These are phyloP conservation scores for Neocrepidodera transversa DNA, from an alignment of 2,888 invertebrate genomes.

Conservation along the genomic window DNA sequence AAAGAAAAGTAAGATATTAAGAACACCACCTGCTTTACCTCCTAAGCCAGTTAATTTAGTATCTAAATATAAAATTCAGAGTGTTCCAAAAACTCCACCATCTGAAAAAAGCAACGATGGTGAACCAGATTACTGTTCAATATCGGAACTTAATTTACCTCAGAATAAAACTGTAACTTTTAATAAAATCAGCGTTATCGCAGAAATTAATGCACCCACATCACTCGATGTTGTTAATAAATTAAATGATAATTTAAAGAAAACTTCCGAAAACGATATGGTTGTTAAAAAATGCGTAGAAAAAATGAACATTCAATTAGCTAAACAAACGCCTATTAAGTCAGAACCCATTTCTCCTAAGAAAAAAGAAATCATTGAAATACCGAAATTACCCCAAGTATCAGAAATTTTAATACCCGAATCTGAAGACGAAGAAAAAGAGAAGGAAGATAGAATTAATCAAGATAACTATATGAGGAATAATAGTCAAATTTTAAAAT, in stretches of 20 bases:
- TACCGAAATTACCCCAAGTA: slow-evolving; percentile 77
- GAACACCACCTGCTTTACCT: slow-evolving; percentile 77
- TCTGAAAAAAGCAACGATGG: slow-evolving; percentile 46
- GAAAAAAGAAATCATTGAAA: slow-evolving; percentile 67
- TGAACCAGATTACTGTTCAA: slow-evolving; percentile 80
- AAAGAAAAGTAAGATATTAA: slow-evolving; percentile 64
- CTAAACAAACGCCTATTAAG: slow-evolving; percentile 53
- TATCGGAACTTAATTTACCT: slow-evolving; percentile 72
- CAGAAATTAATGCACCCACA: slow-evolving; percentile 54
- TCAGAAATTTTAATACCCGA: slow-evolving; percentile 77
- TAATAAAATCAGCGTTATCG: slow-evolving; percentile 55
- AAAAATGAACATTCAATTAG: slow-evolving; percentile 55
- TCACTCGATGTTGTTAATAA: slow-evolving; percentile 49
- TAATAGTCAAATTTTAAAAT: slow-evolving; percentile 58
- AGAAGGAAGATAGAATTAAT: slow-evolving; percentile 52
- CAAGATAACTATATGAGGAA: slow-evolving; percentile 60
- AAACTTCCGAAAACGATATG: slow-evolving; percentile 37
- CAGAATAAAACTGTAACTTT: slow-evolving; percentile 45
- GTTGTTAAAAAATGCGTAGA: slow-evolving; percentile 55
- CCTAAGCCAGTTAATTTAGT: slow-evolving; percentile 79
- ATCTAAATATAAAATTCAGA: slow-evolving; percentile 69
- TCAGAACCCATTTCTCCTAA: slow-evolving; percentile 49
- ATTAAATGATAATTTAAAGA: slow-evolving; percentile 36
- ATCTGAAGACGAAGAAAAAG: slow-evolving; percentile 60
- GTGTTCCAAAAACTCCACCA: slow-evolving; percentile 40